A percentile compares a stretch with the other conserved stretches of the same genome.
Evolutionary conservation across 2,113 vertebrate species (phyloP).

Genomic region (Falcunculus frontatus): DNA sequence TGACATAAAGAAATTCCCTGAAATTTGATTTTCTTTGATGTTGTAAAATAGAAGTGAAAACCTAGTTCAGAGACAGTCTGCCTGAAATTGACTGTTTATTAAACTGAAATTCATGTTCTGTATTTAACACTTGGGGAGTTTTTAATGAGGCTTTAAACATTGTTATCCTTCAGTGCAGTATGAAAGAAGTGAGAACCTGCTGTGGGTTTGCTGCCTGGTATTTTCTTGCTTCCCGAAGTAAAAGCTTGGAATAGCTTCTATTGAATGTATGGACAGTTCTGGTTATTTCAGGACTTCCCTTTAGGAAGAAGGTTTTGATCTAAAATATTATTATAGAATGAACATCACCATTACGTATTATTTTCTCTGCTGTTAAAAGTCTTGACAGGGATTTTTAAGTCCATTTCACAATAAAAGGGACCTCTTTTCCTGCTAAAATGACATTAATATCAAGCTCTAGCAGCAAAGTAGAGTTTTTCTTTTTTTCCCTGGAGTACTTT

Average conservation of each 20-base stretch:
- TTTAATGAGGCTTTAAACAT: background rate
- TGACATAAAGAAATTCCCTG: background rate
- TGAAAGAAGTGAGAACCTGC: background rate
- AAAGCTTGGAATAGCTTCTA: background rate
- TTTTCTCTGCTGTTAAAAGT: background rate
- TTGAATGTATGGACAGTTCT: background rate
- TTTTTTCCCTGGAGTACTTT: background rate
- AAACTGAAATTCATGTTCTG: background rate
- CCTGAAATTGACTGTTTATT: background rate
- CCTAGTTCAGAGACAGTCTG: background rate
- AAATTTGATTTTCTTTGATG: background rate
- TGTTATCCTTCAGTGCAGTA: background rate
- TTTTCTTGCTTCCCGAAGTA: background rate
- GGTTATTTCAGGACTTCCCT: background rate
- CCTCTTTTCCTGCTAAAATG: background rate
- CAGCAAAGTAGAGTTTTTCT: background rate
- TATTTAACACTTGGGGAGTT: background rate
- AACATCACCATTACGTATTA: background rate
- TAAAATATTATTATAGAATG: background rate
- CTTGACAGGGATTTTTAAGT: background rate
- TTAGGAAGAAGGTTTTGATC: background rate
- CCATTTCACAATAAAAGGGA: background rate
- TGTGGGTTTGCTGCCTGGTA: background rate
- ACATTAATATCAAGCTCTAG: background rate
- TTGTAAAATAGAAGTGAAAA: background rate